Base-by-base conservation (phyloP, 2,888 invertebrate species). In the Drosophila hawaiiensis region DNA sequence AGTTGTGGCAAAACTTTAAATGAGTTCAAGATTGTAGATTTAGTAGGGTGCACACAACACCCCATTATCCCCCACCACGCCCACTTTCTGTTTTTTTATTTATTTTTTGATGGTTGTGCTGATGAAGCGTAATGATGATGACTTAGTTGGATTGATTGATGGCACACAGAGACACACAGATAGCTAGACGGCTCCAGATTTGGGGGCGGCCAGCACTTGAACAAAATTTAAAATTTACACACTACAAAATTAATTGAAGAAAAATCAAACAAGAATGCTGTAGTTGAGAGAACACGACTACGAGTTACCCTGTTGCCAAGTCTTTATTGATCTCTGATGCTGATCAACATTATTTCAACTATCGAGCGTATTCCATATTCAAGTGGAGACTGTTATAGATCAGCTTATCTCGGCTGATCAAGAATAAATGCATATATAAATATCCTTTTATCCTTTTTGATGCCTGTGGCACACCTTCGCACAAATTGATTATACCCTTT, bases 41-140 rank as follows among this genome's bases (percentile, higher is more conserved):
- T 82, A 39, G 75, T 59, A 3, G 19, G 47, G 22, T 22, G 47
- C 1, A 0, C 1, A 47, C 43, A 28, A 19, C n/a, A 37, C 43
- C 33, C 28, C 35, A 5, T 9, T 22, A 9, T 25, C 16, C 0
- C 0, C 25, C 31, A 60, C 58, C 81, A 72, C 84, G 71, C 78
- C 81, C 81, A 69, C 54, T 19, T 31, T 25, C 3, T 25, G 3
- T 49, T 47, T 35, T 3, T 28, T 28, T 28, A 3, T 28, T 28
- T 28, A n/a, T 25, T 49, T 47, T 35, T 41, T 58, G 63, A 62
- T 72, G 68, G 52, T 19, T 12, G 33, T 54, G 75, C 69, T 75
- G 85, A 78, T 78, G 88, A 73, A 84, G 74, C 85, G 73, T 90
- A 90, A 90, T 85, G 90, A 85, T 89, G 88, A 84, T 90, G 76